Evolutionary conservation across 2,113 vertebrate genomes (phyloP), one percentile per base, ranked within the genome.

Genomic region (Colaptes auratus): DNA sequence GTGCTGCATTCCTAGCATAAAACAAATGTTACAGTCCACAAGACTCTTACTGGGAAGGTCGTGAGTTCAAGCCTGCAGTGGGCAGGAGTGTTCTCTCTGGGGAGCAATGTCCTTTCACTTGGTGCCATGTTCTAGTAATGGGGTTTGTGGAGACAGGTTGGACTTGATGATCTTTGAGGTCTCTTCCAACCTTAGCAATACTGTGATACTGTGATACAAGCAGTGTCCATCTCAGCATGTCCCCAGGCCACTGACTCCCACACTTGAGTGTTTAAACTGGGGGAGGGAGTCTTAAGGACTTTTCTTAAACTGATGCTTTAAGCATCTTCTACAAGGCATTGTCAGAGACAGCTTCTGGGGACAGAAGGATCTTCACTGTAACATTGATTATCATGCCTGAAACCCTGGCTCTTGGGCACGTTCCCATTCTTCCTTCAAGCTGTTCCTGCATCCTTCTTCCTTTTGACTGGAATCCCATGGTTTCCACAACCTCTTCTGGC

Each of bases 311-410:
- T 13, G 17, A 12, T 91, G n/a, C 48, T 58, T 78, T 30, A 44
- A 85, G 75, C 28, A 59, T 21, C 28, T 63, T n/a, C 19, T 46
- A 13, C 7, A 36, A 58, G 25, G 50, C 55, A 70, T 15, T 21
- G 50, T 4, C 70, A 84, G 36, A 53, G 19, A n/a, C 3, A 28
- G 19, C 42, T 74, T 48, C 59, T 69, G 55, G 53, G 12, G 20
- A 50, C 0, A 21, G 33, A 50, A 0, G 2, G 23, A 46, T 44
- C 63, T 71, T n/a, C 1, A 1, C 28, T 85, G 24, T n/a, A 52
- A 66, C 0, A 5, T 59, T 59, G 35, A n/a, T 27, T 64, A 8
- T 10, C 58, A 66, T 39, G n/a, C 17, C 61, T 16, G 20, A 80
- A 39, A 13, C 23, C n/a, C 15, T 21, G 48, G 17, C 31, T 36